phyloP scores from a whole-genome alignment of 1,140 invertebrate genomes.

The Nautilus pompilius region DNA sequence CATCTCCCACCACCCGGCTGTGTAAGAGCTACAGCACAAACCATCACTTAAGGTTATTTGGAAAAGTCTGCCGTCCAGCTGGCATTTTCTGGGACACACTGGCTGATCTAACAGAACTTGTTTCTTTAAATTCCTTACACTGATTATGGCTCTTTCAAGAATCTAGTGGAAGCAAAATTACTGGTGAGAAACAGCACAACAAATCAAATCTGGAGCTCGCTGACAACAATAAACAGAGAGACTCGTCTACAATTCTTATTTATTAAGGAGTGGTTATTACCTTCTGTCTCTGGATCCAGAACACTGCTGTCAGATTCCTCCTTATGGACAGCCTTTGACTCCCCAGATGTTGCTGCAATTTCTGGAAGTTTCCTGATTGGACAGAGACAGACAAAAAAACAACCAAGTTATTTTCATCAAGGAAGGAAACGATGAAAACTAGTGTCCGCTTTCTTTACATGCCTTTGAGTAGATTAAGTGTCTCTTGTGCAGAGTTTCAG shows the following conservation, averaged over 20 bases:
- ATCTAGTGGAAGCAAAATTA: background rate
- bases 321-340: slow-evolving; percentile 5
- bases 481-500: too few relatives aligned
- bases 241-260: background rate
- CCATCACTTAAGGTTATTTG: too few relatives aligned
- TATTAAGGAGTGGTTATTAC: slow-evolving; percentile 14
- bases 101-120: background rate
- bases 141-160: background rate
- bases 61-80: too few relatives aligned
- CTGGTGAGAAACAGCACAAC: background rate
- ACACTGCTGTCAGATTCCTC: slow-evolving; percentile 50
- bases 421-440: too few relatives aligned
- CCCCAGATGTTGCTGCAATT: background rate
- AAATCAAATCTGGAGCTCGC: background rate
- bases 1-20: too few relatives aligned
- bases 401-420: background rate
- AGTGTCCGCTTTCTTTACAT: too few relatives aligned
- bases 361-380: slow-evolving; percentile 3
- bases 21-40: too few relatives aligned
- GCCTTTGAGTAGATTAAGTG: too few relatives aligned
- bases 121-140: background rate
- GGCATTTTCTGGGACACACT: background rate
- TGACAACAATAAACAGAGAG: background rate
- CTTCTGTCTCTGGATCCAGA: slow-evolving; percentile 49
- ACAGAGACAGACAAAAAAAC: background rate